phyloP scores from a whole-genome alignment of 2,113 vertebrate genomes.

The Malurus cyaneus region DNA sequence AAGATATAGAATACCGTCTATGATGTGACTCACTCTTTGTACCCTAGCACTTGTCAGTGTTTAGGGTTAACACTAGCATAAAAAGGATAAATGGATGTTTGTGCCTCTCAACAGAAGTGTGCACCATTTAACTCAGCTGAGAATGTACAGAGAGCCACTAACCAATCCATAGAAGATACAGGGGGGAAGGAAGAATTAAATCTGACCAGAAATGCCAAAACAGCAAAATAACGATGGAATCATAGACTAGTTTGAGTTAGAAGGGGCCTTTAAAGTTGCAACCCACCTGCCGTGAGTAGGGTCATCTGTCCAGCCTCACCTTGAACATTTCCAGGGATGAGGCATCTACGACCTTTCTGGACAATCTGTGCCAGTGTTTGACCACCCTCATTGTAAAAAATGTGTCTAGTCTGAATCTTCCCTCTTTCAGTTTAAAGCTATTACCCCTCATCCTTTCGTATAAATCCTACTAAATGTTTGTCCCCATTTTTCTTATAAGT shows the following conservation, averaged over 20 bases:
- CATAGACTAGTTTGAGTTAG: not conserved
- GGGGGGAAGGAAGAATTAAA: not conserved
- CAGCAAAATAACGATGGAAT: not conserved
- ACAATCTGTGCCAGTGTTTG: not conserved
- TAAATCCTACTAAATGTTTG: not conserved
- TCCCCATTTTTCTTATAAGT: not conserved
- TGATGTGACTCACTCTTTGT: not conserved
- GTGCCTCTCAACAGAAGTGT: not conserved
- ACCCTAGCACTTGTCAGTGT: not conserved
- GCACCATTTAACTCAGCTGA: not conserved
- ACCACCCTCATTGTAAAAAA: not conserved
- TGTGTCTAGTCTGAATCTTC: not conserved
- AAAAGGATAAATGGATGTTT: not conserved
- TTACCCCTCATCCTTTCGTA: accelerated
- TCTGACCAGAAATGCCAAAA: not conserved
- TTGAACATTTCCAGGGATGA: not conserved
- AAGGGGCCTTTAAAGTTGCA: not conserved
- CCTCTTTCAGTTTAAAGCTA: not conserved
- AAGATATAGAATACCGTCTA: not conserved
- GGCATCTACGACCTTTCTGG: not conserved
- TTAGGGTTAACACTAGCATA: not conserved
- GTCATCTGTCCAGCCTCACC: not conserved
- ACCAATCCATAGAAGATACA: not conserved
- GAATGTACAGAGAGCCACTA: not conserved
- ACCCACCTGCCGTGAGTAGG: not conserved